Conservation (phyloP, 2,888 invertebrate genomes). For the Melanophora roralis region DNA sequence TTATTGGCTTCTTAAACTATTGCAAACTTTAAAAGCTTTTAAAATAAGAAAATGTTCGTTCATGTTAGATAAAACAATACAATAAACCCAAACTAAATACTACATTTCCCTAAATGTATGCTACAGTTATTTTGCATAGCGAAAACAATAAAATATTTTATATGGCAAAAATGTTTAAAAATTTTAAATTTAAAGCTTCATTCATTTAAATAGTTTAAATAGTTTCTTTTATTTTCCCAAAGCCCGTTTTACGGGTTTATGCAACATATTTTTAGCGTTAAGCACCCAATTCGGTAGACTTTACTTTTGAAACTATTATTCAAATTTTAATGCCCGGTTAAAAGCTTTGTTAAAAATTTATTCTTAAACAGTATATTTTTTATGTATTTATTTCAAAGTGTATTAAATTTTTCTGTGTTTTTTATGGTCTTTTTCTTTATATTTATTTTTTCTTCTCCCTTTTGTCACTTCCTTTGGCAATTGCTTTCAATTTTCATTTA, state of each 20-base stretch:
- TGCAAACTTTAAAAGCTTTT: no score
- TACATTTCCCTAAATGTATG: no score
- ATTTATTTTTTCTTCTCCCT: background rate
- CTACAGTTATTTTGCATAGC: no score
- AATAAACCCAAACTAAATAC: no score
- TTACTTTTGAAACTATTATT: background rate
- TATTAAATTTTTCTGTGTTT: background rate
- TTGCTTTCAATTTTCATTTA: conserved; percentile 12
- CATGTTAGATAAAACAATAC: no score
- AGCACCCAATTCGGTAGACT: background rate
- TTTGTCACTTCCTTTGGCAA: background rate
- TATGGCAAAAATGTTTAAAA: no score
- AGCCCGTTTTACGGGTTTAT: background rate
- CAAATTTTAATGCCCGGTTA: background rate
- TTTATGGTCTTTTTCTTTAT: background rate
- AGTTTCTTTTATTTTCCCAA: background rate
- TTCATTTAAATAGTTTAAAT: no score
- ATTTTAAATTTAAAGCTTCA: no score
- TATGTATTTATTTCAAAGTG: background rate
- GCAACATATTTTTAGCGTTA: background rate
- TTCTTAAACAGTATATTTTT: background rate
- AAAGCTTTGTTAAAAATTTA: background rate
- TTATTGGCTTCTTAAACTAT: no score
- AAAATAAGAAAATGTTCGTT: no score
- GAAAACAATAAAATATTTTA: no score